Evolutionary conservation across 2,113 vertebrate species (phyloP).

Genomic region (Proterorhinus semilunaris): DNA sequence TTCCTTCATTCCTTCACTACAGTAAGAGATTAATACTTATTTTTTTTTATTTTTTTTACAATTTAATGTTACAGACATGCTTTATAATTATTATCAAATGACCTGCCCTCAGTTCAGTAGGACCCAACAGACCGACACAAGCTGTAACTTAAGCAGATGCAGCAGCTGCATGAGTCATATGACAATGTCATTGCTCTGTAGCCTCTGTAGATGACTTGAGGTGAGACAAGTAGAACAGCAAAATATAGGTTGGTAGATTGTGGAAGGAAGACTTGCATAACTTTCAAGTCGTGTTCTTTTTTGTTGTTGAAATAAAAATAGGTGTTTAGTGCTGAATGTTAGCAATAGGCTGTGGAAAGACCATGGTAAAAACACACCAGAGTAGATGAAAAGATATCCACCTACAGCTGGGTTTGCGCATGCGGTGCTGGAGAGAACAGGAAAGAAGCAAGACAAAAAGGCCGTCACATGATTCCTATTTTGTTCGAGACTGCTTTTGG

Average conservation of each 20-base stretch:
- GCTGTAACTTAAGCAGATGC: conserved; percentile 33
- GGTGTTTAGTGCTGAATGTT: background rate
- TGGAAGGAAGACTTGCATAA: background rate
- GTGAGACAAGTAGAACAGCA: background rate
- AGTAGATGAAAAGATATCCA: conserved; percentile 24
- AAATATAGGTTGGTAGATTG: background rate
- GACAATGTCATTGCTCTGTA: conserved; percentile 37
- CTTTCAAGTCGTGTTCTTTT: too few relatives aligned
- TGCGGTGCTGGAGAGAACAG: conserved; percentile 45
- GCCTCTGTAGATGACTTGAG: conserved; percentile 14
- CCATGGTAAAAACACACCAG: conserved; percentile 18
- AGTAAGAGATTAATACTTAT: too few relatives aligned
- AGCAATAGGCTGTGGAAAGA: conserved; percentile 8
- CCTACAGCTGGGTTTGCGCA: conserved; percentile 43
- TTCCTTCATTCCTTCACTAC: too few relatives aligned
- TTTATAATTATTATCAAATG: conserved; percentile 12
- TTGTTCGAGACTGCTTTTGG: conserved; percentile 36
- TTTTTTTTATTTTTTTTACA: too few relatives aligned
- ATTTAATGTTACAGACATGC: too few relatives aligned
- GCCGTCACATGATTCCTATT: conserved; percentile 64
- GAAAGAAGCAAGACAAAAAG: conserved; percentile 32
- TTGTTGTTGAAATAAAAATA: conserved; percentile 1
- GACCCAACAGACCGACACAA: conserved; percentile 15
- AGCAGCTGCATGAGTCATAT: conserved; percentile 38
- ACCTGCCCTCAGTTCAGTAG: conserved; percentile 16